Evolutionary conservation across 2,797 vertebrate species (phyloP), one percentile per base, ranked within the genome.

Genomic region (Numenius phaeopus): DNA sequence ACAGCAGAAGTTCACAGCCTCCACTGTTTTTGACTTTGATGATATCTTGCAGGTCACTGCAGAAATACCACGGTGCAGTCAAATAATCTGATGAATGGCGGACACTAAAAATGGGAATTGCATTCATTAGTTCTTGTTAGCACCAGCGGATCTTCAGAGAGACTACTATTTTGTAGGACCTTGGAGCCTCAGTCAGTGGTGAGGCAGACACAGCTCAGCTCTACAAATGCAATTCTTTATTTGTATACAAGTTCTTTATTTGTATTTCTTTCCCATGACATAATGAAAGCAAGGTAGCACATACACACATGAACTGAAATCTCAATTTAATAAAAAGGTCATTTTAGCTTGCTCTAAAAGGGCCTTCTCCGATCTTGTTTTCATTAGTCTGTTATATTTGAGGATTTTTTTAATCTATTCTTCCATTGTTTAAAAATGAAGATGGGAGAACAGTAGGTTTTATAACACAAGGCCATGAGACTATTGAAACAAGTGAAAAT

Each of bases 31-130:
- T 87, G 55, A 94, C 75, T 93, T 93, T 59, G 83, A 76, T 75
- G 62, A 4, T 73, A 77, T 30, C 67, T 80, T 81, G 76, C 95
- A 89, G 57, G 61, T 89, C 79, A 89, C 32, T 92, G 75, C 5
- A 17, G 59, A 94, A 94, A 95, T 84, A 90, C 58, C 50, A 77
- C 0, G 1, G 64, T n/a, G 32, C 32, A 77, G 70, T 82, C 81
- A 96, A 95, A 91, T 71, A 89, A 84, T 55, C 87, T 83, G 89
- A 95, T 77, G 82, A 95, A 92, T 83, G 67, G 49, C 16, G 18
- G 37, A 81, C 67, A 85, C 57, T 85, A 77, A 95, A 92, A 92
- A 64, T 24, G 40, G 44, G 52, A 94, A 95, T 50, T 93, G 62
- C 67, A 84, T 90, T 91, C 42, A 90, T 80, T 91, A 89, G 47